Evolutionary conservation across 1,140 invertebrate genomes (phyloP), one percentile per base, ranked within the genome.

Genomic region (Pseudomyrmex sp.): DNA sequence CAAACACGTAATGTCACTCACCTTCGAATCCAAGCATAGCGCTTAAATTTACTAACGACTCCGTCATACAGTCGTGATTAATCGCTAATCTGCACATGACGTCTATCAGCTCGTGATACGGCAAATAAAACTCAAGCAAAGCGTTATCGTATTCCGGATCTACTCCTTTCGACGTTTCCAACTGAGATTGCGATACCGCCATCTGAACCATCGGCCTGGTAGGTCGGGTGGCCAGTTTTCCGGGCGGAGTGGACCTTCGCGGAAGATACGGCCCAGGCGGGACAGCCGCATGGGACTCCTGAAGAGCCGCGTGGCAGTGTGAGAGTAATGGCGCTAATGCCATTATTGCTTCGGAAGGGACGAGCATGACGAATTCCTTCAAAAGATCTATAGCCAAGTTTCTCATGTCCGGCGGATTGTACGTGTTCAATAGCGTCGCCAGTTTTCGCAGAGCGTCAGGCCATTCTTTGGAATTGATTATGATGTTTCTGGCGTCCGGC

Each of bases 21-120:
- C 95, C 97, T 95, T 98, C 98, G 88, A 97, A 97, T 70, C 98
- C 98, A 58, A 98, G 96, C 95, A 98, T 97, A 35, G 97, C 97
- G 92, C 97, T 97, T 63, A 98, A 92, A 89, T 96, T 97, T 79
- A 98, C 96, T 61, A 98, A 94, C 62, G 97, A 96, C 89, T 97
- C 97, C 20, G 96, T 97, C 93, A 98, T 96, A 86, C 96, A 97
- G 84, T 97, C 96, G 83, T 97, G 96, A 91, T 97, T 97, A 62
- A 98, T 97, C 56, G 98, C 98, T 83, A 99, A 95, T 18, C 98
- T 95, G 93, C 98, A 98, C 95, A 99, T 97, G 20, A 98, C 96
- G 92, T 99, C 98, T 86, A 98, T 96, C 61, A 98, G 96, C 68
- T 96, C 96, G 91, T 98, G 97, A 93, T 98, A 98, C 0, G 97